Conservation (phyloP, 2,888 invertebrate genomes). For the Conchocele bisecta region DNA sequence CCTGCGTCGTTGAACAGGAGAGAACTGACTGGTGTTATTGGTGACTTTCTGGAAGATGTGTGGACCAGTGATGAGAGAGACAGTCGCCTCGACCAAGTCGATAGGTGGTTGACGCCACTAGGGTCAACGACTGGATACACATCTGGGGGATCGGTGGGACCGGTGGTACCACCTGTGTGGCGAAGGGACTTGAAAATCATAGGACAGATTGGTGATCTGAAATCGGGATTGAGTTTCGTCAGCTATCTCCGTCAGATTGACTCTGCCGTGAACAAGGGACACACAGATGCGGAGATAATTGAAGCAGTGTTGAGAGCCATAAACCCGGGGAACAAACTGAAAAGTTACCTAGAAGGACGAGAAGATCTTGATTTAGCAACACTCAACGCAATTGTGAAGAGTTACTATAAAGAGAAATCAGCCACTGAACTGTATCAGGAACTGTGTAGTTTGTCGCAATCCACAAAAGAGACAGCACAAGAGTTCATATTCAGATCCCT, state of each 20-base stretch:
- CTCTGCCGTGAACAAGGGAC: neutral
- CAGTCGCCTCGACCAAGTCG: no score
- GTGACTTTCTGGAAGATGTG: no score
- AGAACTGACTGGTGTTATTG: no score
- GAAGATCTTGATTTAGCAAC: neutral
- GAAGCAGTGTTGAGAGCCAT: neutral
- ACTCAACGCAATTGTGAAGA: neutral
- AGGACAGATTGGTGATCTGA: neutral
- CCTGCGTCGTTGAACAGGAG: no score
- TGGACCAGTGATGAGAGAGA: no score
- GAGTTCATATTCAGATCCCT: slow-evolving; percentile 6
- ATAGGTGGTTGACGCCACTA: no score
- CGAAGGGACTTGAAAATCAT: neutral
- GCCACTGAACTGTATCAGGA: slow-evolving; percentile 14
- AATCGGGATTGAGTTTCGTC: neutral
- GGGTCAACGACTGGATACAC: no score
- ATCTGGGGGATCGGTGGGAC: no score
- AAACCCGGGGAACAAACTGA: neutral
- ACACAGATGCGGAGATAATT: neutral
- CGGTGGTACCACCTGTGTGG: no score
- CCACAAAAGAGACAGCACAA: slow-evolving; percentile 1
- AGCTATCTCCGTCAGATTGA: neutral
- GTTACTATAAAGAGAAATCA: slow-evolving; percentile 7
- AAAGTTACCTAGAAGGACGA: neutral
- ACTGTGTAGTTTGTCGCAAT: neutral